These are phyloP conservation scores for Thunnus albacares DNA, from an alignment of 2,797 vertebrate species.

Conservation along the genomic window DNA sequence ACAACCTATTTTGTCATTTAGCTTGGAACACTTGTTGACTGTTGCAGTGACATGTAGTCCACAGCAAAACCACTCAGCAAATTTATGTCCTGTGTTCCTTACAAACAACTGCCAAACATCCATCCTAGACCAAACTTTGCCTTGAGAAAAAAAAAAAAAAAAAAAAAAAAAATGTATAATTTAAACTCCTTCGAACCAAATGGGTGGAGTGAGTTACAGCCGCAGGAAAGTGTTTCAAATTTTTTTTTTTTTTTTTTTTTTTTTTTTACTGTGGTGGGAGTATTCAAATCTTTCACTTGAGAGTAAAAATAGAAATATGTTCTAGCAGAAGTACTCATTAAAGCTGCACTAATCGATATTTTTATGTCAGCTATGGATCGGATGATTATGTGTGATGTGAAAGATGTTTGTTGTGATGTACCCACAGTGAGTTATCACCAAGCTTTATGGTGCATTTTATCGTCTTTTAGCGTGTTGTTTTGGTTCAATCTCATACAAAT, in stretches of 20 bases:
- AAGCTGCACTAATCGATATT: neutral
- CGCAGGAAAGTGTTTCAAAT: constrained; percentile 10
- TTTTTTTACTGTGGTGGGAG: neutral
- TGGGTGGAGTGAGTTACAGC: constrained; percentile 38
- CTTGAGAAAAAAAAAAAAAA: constrained; percentile 28
- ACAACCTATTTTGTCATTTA: constrained; percentile 21
- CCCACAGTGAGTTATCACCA: no score
- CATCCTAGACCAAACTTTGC: constrained; percentile 47
- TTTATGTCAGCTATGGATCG: neutral
- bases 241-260: neutral
- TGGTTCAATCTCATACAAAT: no score
- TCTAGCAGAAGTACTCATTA: constrained; percentile 3
- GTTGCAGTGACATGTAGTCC: constrained; percentile 21
- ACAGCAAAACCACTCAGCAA: constrained; percentile 41
- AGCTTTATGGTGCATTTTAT: no score
- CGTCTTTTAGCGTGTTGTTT: no score
- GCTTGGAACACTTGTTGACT: constrained; percentile 42
- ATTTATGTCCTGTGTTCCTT: constrained; percentile 44
- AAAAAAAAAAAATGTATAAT: constrained; percentile 9
- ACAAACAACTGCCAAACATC: constrained; percentile 51
- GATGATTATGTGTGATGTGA: no score
- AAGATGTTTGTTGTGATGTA: no score
- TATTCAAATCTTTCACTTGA: neutral
- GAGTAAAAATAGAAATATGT: no score
- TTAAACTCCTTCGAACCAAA: constrained; percentile 47